Evolutionary conservation across 1,140 invertebrate genomes (phyloP), one percentile per base, ranked within the genome.

Genomic region (Meloidogyne hapla): DNA sequence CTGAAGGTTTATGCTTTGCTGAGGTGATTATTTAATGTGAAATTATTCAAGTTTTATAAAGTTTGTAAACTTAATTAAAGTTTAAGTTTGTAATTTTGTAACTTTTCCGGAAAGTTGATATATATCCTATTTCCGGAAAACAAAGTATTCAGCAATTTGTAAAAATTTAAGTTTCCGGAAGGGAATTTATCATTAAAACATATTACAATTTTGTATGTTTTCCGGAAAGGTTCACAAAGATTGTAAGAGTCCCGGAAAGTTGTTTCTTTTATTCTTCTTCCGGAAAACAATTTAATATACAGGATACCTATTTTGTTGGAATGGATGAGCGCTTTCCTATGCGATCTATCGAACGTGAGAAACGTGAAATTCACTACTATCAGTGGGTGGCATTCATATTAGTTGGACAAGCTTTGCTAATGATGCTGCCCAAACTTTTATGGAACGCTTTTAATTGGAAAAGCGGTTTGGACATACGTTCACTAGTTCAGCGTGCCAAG

Each of bases 321-420:
- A 63, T 78, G 56, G 45, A 69, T 25, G 77, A 77, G 23, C 15
- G 28, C 0, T 75, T 78, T 26, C 76, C 81, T 1, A 68, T 38
- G 25, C 38, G 26, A 9, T 5, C 65, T 33, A 13, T 42, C 12
- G 76, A 79, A 28, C 65, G 81, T 1, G 68, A 81, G 40, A 33
- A 63, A 21, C 33, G 48, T 26, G 81, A 81, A 65, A 77, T 77
- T 28, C 56, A 74, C 15, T 80, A 80, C 61, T 80, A 80, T 69
- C 79, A 80, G 45, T 82, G 80, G 79, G 79, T 81, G n/a, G 62
- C 80, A 1, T 78, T 81, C n/a, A 61, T 81, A 25, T 38, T 81
- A 28, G 45, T 70, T 18, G 56, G 42, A 8, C 81, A 81, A 56
- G 28, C 71, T 15, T 56, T 81, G 23, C 38, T 81, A 8, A 70